These are phyloP conservation scores for Drosophila miranda DNA, from an alignment of 1,140 invertebrate species.

Conservation along the genomic window DNA sequence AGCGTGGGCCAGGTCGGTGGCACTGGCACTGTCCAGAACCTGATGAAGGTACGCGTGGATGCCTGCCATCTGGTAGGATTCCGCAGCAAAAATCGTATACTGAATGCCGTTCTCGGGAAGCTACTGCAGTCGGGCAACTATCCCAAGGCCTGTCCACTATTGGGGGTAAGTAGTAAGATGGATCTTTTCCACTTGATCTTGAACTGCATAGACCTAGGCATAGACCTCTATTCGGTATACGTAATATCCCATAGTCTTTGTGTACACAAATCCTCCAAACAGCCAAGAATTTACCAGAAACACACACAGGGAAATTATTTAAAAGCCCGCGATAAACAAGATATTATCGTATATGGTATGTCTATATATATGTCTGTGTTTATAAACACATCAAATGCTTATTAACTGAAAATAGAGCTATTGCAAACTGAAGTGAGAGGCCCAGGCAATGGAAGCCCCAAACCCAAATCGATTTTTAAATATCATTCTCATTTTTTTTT, in stretches of 20 bases:
- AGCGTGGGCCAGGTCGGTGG: slow-evolving; percentile 22
- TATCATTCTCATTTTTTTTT: slow-evolving; percentile 15
- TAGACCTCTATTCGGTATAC: neutral
- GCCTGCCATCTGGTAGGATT: slow-evolving; percentile 31
- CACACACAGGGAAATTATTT: slow-evolving; percentile 16
- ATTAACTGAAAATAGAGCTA: slow-evolving; percentile 33
- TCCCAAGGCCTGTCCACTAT: slow-evolving; percentile 39
- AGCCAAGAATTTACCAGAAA: slow-evolving; percentile 30
- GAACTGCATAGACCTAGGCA: slow-evolving; percentile 12
- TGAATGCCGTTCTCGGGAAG: slow-evolving; percentile 46
- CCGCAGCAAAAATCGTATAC: slow-evolving; percentile 41
- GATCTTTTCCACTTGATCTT: too few species aligned
- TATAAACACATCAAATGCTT: slow-evolving; percentile 36
- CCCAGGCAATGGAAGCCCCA: slow-evolving; percentile 11
- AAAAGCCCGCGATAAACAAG: slow-evolving; percentile 26
- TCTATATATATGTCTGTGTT: too few species aligned
- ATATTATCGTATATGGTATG: neutral
- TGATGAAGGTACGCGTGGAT: slow-evolving; percentile 44
- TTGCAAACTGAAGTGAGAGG: slow-evolving; percentile 37
- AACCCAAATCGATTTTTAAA: slow-evolving; percentile 17
- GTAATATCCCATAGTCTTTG: slow-evolving; percentile 15
- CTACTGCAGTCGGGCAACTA: slow-evolving; percentile 49
- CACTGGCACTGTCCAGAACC: slow-evolving; percentile 17
- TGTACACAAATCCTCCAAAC: slow-evolving; percentile 21
- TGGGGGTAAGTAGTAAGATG: slow-evolving; percentile 30